A percentile compares a stretch with the other conserved stretches of the same genome.
Evolutionary conservation across 1,140 invertebrate genomes (phyloP).

Genomic region (Aphis craccivora): DNA sequence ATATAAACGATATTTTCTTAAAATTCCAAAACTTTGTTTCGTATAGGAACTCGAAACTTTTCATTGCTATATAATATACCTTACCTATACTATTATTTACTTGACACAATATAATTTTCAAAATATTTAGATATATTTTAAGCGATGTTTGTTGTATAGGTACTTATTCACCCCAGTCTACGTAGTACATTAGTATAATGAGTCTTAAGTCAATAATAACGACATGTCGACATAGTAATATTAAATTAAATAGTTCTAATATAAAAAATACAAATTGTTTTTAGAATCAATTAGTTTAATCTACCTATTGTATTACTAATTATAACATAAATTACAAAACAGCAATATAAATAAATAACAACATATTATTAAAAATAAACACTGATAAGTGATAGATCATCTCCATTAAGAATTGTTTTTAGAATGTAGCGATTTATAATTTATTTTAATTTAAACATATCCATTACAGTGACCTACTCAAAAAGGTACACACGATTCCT

Average conservation of each 20-base stretch:
- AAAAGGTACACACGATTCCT: background rate
- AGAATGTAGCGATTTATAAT: background rate
- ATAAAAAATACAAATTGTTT: background rate
- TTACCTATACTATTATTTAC: background rate
- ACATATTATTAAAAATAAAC: background rate
- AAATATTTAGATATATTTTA: background rate
- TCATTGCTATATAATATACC: too few relatives aligned
- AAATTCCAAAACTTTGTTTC: background rate
- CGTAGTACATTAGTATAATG: background rate
- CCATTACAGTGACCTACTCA: background rate
- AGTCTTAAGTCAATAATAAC: background rate
- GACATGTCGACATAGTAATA: too few relatives aligned
- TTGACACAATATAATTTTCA: background rate
- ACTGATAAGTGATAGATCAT: background rate
- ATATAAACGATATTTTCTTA: too few relatives aligned
- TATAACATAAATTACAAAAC: background rate
- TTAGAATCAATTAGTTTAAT: background rate
- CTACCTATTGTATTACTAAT: too few relatives aligned
- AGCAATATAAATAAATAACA: background rate
- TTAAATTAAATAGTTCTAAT: too few relatives aligned
- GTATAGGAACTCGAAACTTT: background rate
- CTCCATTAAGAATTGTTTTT: background rate
- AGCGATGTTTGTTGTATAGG: background rate
- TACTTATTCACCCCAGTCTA: background rate
- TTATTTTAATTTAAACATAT: background rate